Evolutionary conservation across 2,888 invertebrate genomes (phyloP).

Genomic region (Stegana nigrithorax): DNA sequence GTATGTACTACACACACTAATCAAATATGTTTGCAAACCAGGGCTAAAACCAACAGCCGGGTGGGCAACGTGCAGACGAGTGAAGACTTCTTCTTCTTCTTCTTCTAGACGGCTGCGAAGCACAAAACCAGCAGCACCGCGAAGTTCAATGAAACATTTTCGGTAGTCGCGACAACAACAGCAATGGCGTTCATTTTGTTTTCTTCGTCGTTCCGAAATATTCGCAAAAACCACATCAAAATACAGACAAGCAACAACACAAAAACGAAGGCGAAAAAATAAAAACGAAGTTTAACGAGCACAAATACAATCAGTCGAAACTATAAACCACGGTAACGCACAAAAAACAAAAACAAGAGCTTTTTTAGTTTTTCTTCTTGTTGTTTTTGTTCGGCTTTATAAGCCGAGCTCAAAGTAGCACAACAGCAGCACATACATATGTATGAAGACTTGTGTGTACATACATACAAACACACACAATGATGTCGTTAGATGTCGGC

Average conservation of each 20-base stretch:
- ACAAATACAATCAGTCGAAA: no score
- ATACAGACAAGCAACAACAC: neutral
- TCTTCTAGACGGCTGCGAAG: neutral
- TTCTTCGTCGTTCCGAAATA: neutral
- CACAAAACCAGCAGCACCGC: neutral
- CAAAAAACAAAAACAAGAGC: neutral
- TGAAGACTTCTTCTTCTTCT: neutral
- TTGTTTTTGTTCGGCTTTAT: neutral
- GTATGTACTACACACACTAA: no score
- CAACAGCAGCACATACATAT: no score
- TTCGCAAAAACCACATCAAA: neutral
- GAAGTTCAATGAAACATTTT: conserved; percentile 13
- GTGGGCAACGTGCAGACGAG: neutral
- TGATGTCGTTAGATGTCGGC: no score
- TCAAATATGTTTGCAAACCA: no score
- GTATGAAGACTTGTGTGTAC: no score
- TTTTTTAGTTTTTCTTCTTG: neutral
- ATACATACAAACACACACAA: no score
- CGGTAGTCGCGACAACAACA: neutral
- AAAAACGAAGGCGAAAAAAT: neutral
- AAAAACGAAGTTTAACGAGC: neutral
- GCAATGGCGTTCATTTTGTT: neutral
- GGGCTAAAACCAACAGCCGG: no score
- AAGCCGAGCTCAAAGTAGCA: no score
- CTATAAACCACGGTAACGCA: neutral